A percentile compares a stretch with the other conserved stretches of the same genome.
Conservation (phyloP, 2,888 invertebrate species). For the Tryphoninae sp. region DNA sequence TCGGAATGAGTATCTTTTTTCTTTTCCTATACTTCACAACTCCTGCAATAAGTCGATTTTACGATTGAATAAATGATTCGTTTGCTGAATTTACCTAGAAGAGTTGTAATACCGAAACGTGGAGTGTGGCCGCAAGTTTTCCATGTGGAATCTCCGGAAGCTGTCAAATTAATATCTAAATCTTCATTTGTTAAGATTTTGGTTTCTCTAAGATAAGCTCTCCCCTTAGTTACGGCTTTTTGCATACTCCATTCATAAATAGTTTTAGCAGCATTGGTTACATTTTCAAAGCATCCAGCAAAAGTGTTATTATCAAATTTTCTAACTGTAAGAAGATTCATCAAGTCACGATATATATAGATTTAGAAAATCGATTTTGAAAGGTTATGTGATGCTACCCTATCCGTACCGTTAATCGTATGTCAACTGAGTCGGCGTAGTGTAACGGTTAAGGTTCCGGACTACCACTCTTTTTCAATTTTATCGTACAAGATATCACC, state of each 20-base stretch:
- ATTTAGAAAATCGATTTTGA: slow-evolving; percentile 63
- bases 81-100: slow-evolving; percentile 57
- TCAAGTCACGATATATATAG: slow-evolving; percentile 65
- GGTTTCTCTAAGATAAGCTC: slow-evolving; percentile 8
- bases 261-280: slow-evolving; percentile 49
- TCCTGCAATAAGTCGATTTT: slow-evolving; percentile 55
- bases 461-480: too few species aligned
- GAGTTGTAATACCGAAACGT: slow-evolving; percentile 61
- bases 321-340: slow-evolving; percentile 51
- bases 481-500: too few species aligned
- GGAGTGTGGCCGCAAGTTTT: slow-evolving; percentile 58
- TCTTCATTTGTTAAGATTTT: slow-evolving; percentile 49
- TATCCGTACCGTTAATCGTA: too few species aligned
- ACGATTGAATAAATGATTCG: slow-evolving; percentile 57
- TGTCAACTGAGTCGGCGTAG: too few species aligned
- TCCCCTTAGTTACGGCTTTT: slow-evolving; percentile 58
- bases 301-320: slow-evolving; percentile 47
- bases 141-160: slow-evolving; percentile 60
- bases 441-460: too few species aligned
- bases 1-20: slow-evolving; percentile 45
- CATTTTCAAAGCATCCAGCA: slow-evolving; percentile 46
- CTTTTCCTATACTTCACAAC: slow-evolving; percentile 54
- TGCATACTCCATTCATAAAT: slow-evolving; percentile 46
- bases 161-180: slow-evolving; percentile 59
- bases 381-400: too few species aligned